Evolutionary conservation across 2,888 invertebrate species (phyloP).

Genomic region (Oxyteleia sp.): DNA sequence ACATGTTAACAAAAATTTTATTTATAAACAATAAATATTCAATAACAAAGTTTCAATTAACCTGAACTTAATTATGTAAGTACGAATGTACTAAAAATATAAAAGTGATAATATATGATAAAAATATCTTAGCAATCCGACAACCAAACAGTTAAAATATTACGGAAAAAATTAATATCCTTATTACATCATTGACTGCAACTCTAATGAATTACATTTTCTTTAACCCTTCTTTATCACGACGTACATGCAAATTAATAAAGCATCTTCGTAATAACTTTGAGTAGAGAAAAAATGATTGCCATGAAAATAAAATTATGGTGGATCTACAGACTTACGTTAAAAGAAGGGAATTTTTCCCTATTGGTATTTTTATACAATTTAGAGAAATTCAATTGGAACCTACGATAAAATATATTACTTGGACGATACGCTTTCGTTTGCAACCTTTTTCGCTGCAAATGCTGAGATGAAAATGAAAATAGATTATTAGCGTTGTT

Average conservation of each 20-base stretch:
- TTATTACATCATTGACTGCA: not conserved
- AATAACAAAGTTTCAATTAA: too few species aligned
- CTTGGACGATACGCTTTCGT: constrained; percentile 25
- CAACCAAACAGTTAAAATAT: too few species aligned
- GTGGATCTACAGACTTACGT: constrained; percentile 20
- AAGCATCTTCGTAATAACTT: constrained; percentile 32
- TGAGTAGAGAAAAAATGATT: constrained; percentile 28
- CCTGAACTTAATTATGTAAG: too few species aligned
- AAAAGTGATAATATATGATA: too few species aligned
- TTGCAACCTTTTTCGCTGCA: constrained; percentile 50
- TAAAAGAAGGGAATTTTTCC: constrained; percentile 41
- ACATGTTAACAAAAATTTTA: too few species aligned
- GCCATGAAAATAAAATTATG: constrained; percentile 40
- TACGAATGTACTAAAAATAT: too few species aligned
- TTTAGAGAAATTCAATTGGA: constrained; percentile 28
- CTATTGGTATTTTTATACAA: constrained; percentile 45
- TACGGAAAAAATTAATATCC: too few species aligned
- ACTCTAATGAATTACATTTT: not conserved
- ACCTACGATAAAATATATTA: constrained; percentile 39
- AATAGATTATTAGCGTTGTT: constrained; percentile 40
- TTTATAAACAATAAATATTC: too few species aligned
- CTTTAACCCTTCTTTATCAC: not conserved
- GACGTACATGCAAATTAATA: constrained; percentile 19
- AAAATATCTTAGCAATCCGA: too few species aligned
- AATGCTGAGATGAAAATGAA: constrained; percentile 31